A percentile compares a stretch with the other conserved stretches of the same genome.
Evolutionary conservation across 2,888 invertebrate species (phyloP).

Genomic region (Chromoteleia sp.): DNA sequence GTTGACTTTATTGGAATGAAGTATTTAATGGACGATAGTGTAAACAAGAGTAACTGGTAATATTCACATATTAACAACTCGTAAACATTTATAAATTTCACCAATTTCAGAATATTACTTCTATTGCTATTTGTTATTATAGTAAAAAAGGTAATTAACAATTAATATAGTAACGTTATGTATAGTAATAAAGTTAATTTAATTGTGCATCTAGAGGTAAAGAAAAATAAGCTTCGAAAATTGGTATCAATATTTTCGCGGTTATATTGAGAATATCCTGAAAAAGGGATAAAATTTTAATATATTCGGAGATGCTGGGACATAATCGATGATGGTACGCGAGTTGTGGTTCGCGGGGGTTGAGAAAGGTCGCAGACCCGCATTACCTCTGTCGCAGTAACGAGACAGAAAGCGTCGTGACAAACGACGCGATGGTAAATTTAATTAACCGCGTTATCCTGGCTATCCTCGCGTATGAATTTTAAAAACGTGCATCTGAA

Average conservation of each 20-base stretch:
- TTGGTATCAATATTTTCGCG: neutral
- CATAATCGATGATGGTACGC: slow-evolving; percentile 50
- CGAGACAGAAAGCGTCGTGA: slow-evolving; percentile 67
- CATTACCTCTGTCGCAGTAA: slow-evolving; percentile 63
- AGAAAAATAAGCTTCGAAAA: neutral
- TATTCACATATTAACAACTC: too few relatives aligned
- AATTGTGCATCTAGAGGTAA: too few relatives aligned
- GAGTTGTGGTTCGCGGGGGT: slow-evolving; percentile 47
- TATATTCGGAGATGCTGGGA: slow-evolving; percentile 37
- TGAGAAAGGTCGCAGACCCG: slow-evolving; percentile 65
- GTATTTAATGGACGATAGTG: too few relatives aligned
- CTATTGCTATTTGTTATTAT: too few relatives aligned
- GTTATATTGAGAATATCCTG: slow-evolving; percentile 13
- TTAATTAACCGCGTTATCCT: slow-evolving; percentile 72
- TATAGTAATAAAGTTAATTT: too few relatives aligned
- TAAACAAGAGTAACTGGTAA: too few relatives aligned
- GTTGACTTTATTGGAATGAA: too few relatives aligned
- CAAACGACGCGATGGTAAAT: slow-evolving; percentile 70
- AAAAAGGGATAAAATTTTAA: slow-evolving; percentile 43
- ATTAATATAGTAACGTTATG: too few relatives aligned
- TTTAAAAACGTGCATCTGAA: slow-evolving; percentile 72
- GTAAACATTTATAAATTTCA: too few relatives aligned
- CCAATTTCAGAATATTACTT: too few relatives aligned
- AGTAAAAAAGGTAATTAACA: too few relatives aligned
- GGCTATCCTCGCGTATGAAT: slow-evolving; percentile 72